phyloP scores from a whole-genome alignment of 2,113 vertebrate species.

The pig (Sus scrofa) region T2T-Sscrofa CM000824.6:121221001-121221500 shows the following conservation, averaged over 20 bases:
- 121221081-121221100: no score
- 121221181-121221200: no score
- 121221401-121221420: not conserved
- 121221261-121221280: not conserved
- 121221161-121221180: no score
- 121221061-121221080: no score
- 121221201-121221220: no score
- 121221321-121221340: conserved; percentile 35
- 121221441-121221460: not conserved
- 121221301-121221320: not conserved
- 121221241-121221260: no score
- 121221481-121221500: not conserved
- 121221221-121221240: no score
- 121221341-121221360: not conserved
- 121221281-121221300: conserved; percentile 28
- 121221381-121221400: conserved; percentile 2
- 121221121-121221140: no score
- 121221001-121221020: not conserved
- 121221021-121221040: no score
- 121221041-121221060: no score
- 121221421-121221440: not conserved
- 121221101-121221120: no score
- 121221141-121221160: no score
- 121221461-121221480: conserved; percentile 23
- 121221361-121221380: not conserved